Conservation (phyloP, 2,797 vertebrate genomes). For the Ceryle rudis region DNA sequence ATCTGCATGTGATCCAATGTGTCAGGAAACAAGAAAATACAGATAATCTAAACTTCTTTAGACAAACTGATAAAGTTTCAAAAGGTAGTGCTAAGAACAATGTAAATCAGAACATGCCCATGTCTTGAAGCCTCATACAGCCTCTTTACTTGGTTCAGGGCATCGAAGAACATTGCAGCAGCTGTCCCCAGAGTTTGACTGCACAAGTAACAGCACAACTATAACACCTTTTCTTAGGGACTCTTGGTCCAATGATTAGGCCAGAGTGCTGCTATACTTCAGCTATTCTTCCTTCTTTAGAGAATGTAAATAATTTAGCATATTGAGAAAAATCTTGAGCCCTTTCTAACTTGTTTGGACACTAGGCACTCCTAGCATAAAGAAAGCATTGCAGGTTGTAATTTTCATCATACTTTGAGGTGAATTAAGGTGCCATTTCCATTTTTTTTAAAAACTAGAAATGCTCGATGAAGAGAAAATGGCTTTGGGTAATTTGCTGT, state of each 20-base stretch:
- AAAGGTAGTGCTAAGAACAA: not conserved
- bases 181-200: accelerated
- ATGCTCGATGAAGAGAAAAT: not conserved
- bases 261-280: not conserved
- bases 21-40: not conserved
- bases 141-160: not conserved
- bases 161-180: not conserved
- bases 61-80: not conserved
- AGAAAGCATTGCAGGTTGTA: not conserved
- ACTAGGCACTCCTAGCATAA: not conserved
- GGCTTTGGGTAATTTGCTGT: not conserved
- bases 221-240: not conserved
- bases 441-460: not conserved
- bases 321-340: not conserved
- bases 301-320: not conserved
- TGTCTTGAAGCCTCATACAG: not conserved
- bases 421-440: not conserved
- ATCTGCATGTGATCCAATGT: not conserved
- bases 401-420: not conserved
- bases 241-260: not conserved
- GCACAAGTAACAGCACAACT: not conserved
- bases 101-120: not conserved
- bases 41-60: not conserved
- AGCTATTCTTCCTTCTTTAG: not conserved
- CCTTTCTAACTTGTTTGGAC: not conserved